phyloP scores from a whole-genome alignment of 1,140 invertebrate genomes.

The Pentalonia nigronervosa region DNA sequence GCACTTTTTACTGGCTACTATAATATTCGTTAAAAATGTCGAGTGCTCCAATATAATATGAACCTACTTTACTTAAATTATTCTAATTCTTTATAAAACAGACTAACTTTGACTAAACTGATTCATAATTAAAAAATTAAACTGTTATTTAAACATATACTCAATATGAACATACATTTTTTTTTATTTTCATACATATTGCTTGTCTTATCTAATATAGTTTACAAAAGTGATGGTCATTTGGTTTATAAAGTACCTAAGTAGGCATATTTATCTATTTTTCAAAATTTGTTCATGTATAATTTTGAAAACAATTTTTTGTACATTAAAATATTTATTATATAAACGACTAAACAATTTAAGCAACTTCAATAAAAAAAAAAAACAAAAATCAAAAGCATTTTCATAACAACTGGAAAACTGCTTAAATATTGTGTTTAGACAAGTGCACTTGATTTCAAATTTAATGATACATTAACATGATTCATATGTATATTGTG shows the following conservation, averaged over 20 bases:
- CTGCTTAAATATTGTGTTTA: not conserved
- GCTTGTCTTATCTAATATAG: not conserved
- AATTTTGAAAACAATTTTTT: not conserved
- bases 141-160: not conserved
- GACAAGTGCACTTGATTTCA: not conserved
- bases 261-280: not conserved
- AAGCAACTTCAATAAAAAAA: not conserved
- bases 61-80: not conserved
- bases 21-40: not conserved
- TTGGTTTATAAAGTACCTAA: not conserved
- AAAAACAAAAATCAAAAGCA: not conserved
- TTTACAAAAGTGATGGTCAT: not conserved
- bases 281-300: not conserved
- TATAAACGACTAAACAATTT: not conserved
- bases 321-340: not conserved
- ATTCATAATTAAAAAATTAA: not conserved
- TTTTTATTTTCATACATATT: not conserved
- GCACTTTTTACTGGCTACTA: not conserved
- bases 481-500: not conserved
- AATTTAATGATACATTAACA: not conserved
- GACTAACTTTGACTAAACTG: not conserved
- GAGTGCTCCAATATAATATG: not conserved
- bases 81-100: not conserved
- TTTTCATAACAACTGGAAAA: not conserved
- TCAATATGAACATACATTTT: not conserved